Evolutionary conservation across 2,888 invertebrate genomes (phyloP).

Genomic region (Netelia fuscicornis): DNA sequence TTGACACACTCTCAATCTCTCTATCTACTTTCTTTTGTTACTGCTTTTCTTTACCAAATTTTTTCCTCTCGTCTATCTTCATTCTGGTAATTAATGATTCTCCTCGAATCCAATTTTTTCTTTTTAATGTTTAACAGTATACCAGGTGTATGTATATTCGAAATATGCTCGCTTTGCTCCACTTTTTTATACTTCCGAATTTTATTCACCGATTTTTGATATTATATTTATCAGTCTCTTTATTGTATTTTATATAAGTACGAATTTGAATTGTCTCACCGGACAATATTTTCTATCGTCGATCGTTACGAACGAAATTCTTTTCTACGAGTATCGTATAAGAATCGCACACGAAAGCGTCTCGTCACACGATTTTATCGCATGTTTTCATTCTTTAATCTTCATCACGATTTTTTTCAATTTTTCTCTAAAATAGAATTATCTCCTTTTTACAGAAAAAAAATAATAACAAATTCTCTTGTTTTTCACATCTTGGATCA

Average conservation of each 20-base stretch:
- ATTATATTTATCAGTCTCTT: neutral
- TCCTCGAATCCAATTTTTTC: conserved; percentile 47
- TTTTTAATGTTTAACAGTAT: conserved; percentile 32
- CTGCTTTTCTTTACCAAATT: conserved; percentile 53
- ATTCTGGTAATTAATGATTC: conserved; percentile 34
- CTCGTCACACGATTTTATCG: conserved; percentile 45
- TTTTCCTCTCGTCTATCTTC: conserved; percentile 8
- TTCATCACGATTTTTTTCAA: neutral
- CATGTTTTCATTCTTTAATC: conserved; percentile 59
- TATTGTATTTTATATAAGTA: neutral
- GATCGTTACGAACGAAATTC: conserved; percentile 10
- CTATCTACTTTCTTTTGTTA: conserved; percentile 20
- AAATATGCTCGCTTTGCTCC: conserved; percentile 38
- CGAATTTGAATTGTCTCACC: neutral
- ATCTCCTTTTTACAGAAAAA: neutral
- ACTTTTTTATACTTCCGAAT: conserved; percentile 21
- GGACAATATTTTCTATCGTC: conserved; percentile 12
- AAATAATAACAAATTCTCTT: neutral
- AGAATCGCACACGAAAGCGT: conserved; percentile 35
- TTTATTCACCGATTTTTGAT: conserved; percentile 21
- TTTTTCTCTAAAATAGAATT: conserved; percentile 5
- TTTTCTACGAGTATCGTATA: conserved; percentile 41
- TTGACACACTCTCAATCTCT: conserved; percentile 70
- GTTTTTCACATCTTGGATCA: conserved; percentile 3
- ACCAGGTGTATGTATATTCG: conserved; percentile 1